A percentile compares a stretch with the other conserved stretches of the same genome.
These are phyloP conservation scores for Ophiodon elongatus DNA, from an alignment of 2,113 vertebrate genomes.

Conservation along the genomic window DNA sequence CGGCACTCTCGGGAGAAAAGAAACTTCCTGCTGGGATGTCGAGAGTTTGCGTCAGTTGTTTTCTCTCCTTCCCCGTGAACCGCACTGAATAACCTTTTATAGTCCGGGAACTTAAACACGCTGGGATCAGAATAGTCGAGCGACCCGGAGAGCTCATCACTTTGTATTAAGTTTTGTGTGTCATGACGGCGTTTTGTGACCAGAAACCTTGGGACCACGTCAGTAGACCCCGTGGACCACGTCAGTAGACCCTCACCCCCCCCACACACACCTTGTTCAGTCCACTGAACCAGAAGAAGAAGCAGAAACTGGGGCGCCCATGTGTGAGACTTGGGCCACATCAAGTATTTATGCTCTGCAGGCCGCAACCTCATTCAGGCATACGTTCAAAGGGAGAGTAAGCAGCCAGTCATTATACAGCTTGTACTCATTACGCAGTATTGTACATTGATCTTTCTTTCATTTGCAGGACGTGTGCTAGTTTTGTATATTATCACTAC, in stretches of 20 bases:
- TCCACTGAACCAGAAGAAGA: conserved; percentile 8
- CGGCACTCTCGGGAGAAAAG: conserved; percentile 24
- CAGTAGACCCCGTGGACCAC: neutral
- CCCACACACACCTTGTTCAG: neutral
- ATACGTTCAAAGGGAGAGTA: conserved; percentile 45
- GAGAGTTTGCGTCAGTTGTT: conserved; percentile 66
- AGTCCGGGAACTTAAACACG: conserved; percentile 42
- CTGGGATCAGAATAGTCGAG: neutral
- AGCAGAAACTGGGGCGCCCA: conserved; percentile 52
- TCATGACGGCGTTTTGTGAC: neutral
- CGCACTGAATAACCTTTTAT: conserved; percentile 36
- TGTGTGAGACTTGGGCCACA: conserved; percentile 56
- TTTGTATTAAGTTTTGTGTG: conserved; percentile 33
- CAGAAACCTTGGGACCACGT: too few relatives aligned
- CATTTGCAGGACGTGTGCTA: conserved; percentile 40
- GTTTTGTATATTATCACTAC: conserved; percentile 48
- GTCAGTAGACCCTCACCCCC: neutral
- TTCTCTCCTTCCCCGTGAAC: conserved; percentile 26
- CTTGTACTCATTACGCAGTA: conserved; percentile 62
- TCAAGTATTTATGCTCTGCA: conserved; percentile 68
- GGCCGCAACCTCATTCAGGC: conserved; percentile 60
- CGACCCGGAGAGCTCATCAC: conserved; percentile 36
- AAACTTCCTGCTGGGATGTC: conserved; percentile 57
- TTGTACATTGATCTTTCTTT: conserved; percentile 60
- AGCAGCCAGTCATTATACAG: conserved; percentile 54